These are phyloP conservation scores for Heliconius congener DNA, from an alignment of 1,140 invertebrate genomes.

Conservation along the genomic window DNA sequence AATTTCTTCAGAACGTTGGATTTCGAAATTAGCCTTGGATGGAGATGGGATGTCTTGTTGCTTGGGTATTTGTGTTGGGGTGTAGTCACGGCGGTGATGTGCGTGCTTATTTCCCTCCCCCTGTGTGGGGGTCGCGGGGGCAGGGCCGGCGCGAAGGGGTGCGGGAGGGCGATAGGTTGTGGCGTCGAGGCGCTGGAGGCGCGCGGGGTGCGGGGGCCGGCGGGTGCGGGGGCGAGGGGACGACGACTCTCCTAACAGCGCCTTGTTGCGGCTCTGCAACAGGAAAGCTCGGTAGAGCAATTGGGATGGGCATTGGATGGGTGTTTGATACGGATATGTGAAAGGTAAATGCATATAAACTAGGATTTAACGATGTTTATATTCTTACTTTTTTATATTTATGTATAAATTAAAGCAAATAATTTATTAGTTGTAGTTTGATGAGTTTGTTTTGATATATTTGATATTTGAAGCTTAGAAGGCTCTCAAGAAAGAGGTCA, in stretches of 20 bases:
- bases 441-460: neutral
- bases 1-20: constrained; percentile 31
- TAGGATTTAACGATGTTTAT: neutral
- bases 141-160: constrained; percentile 55
- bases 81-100: constrained; percentile 66
- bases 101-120: constrained; percentile 45
- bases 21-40: constrained; percentile 42
- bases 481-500: constrained; percentile 21
- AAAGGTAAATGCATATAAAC: neutral
- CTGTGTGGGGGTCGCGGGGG: constrained; percentile 48
- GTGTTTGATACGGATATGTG: neutral
- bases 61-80: constrained; percentile 48
- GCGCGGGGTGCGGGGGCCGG: constrained; percentile 44
- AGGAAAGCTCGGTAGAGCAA: constrained; percentile 64
- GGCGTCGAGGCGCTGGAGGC: constrained; percentile 53
- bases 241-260: constrained; percentile 55
- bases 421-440: neutral
- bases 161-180: constrained; percentile 69
- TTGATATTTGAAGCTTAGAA: constrained; percentile 19
- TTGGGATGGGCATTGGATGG: constrained; percentile 36
- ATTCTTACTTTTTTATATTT: neutral
- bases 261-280: constrained; percentile 81
- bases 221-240: constrained; percentile 45
- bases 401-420: neutral
- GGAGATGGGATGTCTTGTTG: constrained; percentile 55